Percentiles rank a stretch among this genome's conserved stretches.
phyloP scores from a whole-genome alignment of 2,113 vertebrate species.

The Malaclemys terrapin region DNA sequence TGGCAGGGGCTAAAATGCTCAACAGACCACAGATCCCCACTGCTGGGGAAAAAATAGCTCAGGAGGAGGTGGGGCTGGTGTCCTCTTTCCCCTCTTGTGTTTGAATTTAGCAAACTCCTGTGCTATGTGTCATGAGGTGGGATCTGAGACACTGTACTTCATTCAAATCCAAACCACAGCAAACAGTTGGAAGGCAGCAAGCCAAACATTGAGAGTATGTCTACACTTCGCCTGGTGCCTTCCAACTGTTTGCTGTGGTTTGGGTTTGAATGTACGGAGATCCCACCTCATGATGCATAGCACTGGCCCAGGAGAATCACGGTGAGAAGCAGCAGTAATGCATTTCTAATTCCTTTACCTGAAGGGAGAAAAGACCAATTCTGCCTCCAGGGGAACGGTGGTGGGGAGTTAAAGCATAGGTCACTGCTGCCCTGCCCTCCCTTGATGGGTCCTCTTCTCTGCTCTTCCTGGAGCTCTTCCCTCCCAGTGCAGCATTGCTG shows the following conservation, averaged over 20 bases:
- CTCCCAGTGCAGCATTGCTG: neutral
- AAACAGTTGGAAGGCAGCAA: neutral
- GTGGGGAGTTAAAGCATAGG: neutral
- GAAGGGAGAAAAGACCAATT: neutral
- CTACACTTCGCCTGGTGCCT: neutral
- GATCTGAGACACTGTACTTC: neutral
- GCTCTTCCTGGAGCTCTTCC: neutral
- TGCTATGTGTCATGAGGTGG: neutral
- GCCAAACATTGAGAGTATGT: neutral
- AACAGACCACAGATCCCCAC: neutral
- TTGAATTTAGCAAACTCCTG: neutral
- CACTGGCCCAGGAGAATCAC: neutral
- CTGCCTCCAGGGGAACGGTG: too few species aligned
- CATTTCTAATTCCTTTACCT: neutral
- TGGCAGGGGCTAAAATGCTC: neutral
- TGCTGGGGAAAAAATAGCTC: neutral
- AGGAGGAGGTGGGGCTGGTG: neutral
- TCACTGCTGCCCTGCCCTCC: neutral
- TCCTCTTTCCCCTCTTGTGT: neutral
- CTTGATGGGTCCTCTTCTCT: neutral
- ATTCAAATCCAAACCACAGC: neutral
- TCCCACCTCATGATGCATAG: neutral
- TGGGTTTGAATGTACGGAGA: neutral
- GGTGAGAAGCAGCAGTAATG: neutral
- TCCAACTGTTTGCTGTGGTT: neutral